Conservation (phyloP, 2,797 vertebrate species). For the Crocidura indochinensis region DNA sequence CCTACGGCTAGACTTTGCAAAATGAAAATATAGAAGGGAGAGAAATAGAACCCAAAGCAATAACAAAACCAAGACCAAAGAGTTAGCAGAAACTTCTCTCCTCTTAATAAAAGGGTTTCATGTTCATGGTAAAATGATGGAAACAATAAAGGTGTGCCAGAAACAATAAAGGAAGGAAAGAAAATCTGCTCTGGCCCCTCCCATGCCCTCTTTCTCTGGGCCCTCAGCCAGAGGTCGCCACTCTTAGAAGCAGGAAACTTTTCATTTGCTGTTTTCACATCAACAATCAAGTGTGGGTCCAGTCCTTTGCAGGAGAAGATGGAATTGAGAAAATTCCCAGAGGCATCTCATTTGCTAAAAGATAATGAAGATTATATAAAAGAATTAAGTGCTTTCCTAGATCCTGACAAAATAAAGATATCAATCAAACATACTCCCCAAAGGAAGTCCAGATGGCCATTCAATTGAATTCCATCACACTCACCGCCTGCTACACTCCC, state of each 20-base stretch:
- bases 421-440: conserved; percentile 77
- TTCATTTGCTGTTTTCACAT: conserved; percentile 55
- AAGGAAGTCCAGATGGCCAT: conserved; percentile 80
- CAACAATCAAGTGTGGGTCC: conserved; percentile 4
- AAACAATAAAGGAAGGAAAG: conserved; percentile 19
- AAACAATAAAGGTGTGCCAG: background rate
- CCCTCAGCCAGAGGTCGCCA: background rate
- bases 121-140: background rate
- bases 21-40: conserved; percentile 49
- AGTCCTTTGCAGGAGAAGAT: conserved; percentile 62
- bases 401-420: conserved; percentile 79
- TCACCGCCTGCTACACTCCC: background rate
- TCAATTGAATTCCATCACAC: conserved; percentile 67
- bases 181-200: background rate
- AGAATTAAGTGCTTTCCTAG: conserved; percentile 76
- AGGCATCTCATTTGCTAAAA: conserved; percentile 81
- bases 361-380: conserved; percentile 77
- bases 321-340: conserved; percentile 77
- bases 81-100: background rate
- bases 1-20: conserved; percentile 49
- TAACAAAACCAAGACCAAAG: conserved; percentile 55
- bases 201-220: background rate
- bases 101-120: conserved; percentile 51
- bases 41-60: conserved; percentile 61
- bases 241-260: conserved; percentile 33